Evolutionary conservation across 2,888 invertebrate species (phyloP).

Genomic region (Platycheirus albimanus): DNA sequence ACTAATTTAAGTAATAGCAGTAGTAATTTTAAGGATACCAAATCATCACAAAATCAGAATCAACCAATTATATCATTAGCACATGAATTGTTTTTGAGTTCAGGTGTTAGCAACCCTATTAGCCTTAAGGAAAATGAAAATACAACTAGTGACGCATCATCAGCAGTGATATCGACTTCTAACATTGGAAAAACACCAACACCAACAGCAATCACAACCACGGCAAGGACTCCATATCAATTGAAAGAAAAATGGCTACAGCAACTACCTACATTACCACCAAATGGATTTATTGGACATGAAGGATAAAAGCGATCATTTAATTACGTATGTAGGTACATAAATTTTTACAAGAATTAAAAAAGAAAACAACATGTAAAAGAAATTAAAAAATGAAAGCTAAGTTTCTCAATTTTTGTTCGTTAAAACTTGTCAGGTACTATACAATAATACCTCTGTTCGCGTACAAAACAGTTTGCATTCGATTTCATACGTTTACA

Average conservation of each 20-base stretch:
- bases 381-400: no score
- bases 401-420: no score
- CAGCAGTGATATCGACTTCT: constrained; percentile 61
- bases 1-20: constrained; percentile 61
- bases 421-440: no score
- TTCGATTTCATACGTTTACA: no score
- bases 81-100: constrained; percentile 47
- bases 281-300: constrained; percentile 81
- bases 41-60: constrained; percentile 65
- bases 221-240: constrained; percentile 74
- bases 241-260: constrained; percentile 81
- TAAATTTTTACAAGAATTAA: neutral
- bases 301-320: constrained; percentile 77
- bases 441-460: no score
- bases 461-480: no score
- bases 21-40: constrained; percentile 63
- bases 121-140: constrained; percentile 58
- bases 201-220: no score
- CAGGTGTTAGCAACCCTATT: constrained; percentile 61
- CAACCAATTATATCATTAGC: constrained; percentile 59
- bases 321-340: constrained; percentile 6
- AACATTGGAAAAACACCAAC: constrained; percentile 26
- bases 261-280: constrained; percentile 77
- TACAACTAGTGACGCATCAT: constrained; percentile 55
- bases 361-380: neutral